These are phyloP conservation scores for Ichneumoninae sp. DNA, from an alignment of 2,888 invertebrate genomes.

Conservation along the genomic window DNA sequence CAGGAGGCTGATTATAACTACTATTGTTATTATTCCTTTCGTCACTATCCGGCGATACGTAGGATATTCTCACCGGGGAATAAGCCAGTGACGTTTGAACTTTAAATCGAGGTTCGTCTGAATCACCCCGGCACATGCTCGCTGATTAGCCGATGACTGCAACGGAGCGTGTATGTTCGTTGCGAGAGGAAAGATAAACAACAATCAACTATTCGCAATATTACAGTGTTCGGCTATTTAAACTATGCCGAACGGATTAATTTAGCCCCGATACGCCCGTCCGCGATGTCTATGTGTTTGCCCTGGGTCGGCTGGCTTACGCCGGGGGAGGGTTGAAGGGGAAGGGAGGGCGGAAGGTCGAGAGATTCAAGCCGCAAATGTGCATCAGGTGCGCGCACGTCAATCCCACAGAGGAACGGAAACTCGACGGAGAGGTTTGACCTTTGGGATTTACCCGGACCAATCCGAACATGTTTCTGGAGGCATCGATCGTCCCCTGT, in stretches of 20 bases:
- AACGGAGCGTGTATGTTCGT: background rate
- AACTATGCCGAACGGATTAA: slow-evolving; percentile 5
- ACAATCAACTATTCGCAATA: slow-evolving; percentile 8
- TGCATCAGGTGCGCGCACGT: slow-evolving; percentile 54
- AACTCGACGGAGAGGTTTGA: slow-evolving; percentile 52
- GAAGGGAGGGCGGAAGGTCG: background rate
- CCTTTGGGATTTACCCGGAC: slow-evolving; percentile 59
- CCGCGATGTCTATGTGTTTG: background rate
- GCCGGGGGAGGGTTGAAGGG: background rate
- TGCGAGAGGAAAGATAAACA: background rate
- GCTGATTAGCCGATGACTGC: slow-evolving; percentile 45
- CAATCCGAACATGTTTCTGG: slow-evolving; percentile 36
- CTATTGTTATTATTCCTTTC: background rate
- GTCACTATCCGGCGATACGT: slow-evolving; percentile 35
- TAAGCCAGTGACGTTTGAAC: slow-evolving; percentile 11
- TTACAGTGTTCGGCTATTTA: background rate
- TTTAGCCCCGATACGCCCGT: background rate
- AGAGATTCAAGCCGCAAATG: slow-evolving; percentile 33
- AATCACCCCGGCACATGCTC: slow-evolving; percentile 44
- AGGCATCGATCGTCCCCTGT: slow-evolving; percentile 57
- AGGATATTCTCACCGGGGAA: slow-evolving; percentile 27
- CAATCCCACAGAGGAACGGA: slow-evolving; percentile 40
- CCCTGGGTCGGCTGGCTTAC: background rate
- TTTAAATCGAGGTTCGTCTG: slow-evolving; percentile 22
- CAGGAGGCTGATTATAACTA: slow-evolving; percentile 44